These are phyloP conservation scores for Lepidurus couesii DNA, from an alignment of 1,140 invertebrate species.

Conservation along the genomic window DNA sequence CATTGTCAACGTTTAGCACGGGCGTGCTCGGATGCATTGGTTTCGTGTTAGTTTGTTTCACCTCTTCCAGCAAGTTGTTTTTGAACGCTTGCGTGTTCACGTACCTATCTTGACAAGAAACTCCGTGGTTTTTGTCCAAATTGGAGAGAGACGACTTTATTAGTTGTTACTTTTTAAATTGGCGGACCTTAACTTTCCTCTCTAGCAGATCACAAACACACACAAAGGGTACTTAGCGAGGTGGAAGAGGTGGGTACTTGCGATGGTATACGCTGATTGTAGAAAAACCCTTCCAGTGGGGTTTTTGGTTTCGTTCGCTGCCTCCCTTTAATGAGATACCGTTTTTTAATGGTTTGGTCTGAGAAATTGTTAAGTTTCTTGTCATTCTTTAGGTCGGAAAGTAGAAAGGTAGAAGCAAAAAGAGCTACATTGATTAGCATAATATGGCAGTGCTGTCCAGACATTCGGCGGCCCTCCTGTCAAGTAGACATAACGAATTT, in stretches of 20 bases:
- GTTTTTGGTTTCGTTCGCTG: background rate
- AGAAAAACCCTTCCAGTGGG: background rate
- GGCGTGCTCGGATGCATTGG: background rate
- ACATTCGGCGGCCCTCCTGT: background rate
- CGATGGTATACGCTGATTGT: background rate
- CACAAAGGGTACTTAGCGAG: too few relatives aligned
- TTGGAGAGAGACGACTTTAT: too few relatives aligned
- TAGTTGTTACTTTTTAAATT: too few relatives aligned
- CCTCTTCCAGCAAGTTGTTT: background rate
- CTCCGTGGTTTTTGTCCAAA: background rate
- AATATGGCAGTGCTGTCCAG: background rate
- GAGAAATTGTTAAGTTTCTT: background rate
- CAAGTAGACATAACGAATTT: background rate
- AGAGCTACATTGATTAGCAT: background rate
- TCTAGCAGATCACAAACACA: too few relatives aligned
- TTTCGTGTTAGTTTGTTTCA: background rate
- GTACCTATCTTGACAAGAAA: background rate
- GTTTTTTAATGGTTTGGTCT: background rate
- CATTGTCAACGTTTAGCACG: slow-evolving; percentile 10
- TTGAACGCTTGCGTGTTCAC: background rate
- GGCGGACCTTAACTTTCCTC: too few relatives aligned
- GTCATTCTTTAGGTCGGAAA: background rate
- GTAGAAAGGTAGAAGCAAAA: background rate
- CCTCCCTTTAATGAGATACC: background rate
- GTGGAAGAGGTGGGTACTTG: background rate